Percentiles rank a stretch among this genome's conserved stretches.
These are phyloP conservation scores for Cynodonichthys magdalenae DNA, from an alignment of 2,797 vertebrate species.

Conservation along the genomic window DNA sequence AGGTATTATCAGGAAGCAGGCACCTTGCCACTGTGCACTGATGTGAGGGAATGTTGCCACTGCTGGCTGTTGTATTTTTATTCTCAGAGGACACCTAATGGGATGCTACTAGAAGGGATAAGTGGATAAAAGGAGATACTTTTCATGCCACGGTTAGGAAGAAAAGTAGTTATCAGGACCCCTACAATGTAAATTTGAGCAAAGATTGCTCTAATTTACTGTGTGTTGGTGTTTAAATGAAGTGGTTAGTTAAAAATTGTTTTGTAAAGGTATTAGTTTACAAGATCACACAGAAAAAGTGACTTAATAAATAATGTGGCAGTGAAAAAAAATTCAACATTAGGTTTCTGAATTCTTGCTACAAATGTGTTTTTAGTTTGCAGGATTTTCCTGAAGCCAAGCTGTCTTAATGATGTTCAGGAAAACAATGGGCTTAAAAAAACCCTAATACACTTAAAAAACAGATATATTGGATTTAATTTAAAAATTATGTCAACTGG, in stretches of 20 bases:
- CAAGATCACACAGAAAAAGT: no score
- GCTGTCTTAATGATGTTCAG: no score
- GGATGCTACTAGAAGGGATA: slow-evolving; percentile 29
- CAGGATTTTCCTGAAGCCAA: no score
- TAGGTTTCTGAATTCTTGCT: no score
- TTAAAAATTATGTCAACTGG: no score
- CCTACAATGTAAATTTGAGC: not conserved
- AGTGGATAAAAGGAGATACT: slow-evolving; percentile 17
- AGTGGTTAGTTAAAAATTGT: not conserved
- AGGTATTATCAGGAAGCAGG: slow-evolving; percentile 45
- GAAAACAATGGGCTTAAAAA: no score
- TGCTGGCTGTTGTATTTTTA: slow-evolving; percentile 46
- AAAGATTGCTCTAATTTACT: not conserved
- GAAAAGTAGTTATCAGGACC: not conserved
- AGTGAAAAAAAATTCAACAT: no score
- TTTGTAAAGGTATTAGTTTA: no score
- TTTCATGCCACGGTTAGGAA: not conserved
- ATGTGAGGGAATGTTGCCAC: slow-evolving; percentile 32
- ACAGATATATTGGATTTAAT: no score
- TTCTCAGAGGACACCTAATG: slow-evolving; percentile 34
- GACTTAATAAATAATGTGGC: no score
- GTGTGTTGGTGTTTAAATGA: not conserved
- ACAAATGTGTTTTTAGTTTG: no score
- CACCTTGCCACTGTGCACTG: slow-evolving; percentile 20
- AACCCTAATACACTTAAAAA: no score